Evolutionary conservation across 2,888 invertebrate species (phyloP).

Genomic region (Alviniconcha strummeri): DNA sequence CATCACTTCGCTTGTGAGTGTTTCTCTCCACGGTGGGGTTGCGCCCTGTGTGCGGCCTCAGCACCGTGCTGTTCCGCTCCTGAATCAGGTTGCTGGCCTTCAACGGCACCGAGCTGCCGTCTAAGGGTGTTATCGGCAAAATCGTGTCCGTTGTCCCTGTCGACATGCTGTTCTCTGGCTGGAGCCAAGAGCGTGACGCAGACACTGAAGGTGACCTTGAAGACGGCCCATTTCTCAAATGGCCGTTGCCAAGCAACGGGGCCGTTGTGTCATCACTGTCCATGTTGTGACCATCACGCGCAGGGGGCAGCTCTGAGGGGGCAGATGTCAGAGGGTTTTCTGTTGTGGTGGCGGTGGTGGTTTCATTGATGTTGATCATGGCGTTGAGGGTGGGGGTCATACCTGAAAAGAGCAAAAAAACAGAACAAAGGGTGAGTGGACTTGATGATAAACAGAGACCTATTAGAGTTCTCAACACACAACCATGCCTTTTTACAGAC

Average conservation of each 20-base stretch:
- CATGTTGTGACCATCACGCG: background rate
- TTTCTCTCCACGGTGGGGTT: slow-evolving; percentile 89
- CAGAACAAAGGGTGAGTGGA: no score
- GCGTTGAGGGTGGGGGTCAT: slow-evolving; percentile 77
- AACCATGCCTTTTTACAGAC: no score
- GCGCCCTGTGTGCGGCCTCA: slow-evolving; percentile 89
- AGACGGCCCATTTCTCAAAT: background rate
- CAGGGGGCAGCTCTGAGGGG: background rate
- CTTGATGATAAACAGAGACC: no score
- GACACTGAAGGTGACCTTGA: slow-evolving; percentile 27
- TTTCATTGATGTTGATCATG: slow-evolving; percentile 57
- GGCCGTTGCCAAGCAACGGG: slow-evolving; percentile 35
- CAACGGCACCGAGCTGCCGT: slow-evolving; percentile 63
- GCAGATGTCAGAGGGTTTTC: background rate
- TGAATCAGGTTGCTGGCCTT: slow-evolving; percentile 61
- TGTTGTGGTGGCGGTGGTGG: slow-evolving; percentile 39
- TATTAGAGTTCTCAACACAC: no score
- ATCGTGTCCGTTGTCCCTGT: slow-evolving; percentile 80
- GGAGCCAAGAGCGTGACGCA: slow-evolving; percentile 25
- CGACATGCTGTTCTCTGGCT: slow-evolving; percentile 65
- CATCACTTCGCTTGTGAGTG: slow-evolving; percentile 77
- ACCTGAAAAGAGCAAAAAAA: slow-evolving; percentile 1
- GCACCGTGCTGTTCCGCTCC: slow-evolving; percentile 57
- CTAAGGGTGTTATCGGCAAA: slow-evolving; percentile 78
- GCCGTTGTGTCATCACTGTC: slow-evolving; percentile 41